These are phyloP conservation scores for Drosophila ironensis DNA, from an alignment of 1,140 invertebrate genomes.

Conservation along the genomic window DNA sequence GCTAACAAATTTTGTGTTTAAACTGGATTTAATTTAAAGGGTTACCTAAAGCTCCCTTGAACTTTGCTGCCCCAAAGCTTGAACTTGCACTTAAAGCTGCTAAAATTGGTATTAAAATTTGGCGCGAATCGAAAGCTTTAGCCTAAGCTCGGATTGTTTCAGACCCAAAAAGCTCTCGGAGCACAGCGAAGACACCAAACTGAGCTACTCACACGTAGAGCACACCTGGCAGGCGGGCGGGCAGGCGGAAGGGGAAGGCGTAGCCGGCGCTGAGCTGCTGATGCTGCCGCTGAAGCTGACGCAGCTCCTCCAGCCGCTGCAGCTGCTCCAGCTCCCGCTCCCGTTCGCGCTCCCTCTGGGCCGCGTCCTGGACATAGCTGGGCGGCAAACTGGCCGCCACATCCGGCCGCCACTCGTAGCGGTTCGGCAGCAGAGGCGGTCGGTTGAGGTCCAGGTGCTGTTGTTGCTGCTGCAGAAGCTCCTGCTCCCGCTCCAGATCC, in stretches of 20 bases:
- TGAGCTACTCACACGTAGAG: conserved; percentile 53
- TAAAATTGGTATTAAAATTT: too few species aligned
- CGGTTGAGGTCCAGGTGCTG: conserved; percentile 47
- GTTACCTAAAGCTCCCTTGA: too few species aligned
- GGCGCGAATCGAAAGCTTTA: too few species aligned
- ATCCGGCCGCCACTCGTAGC: conserved; percentile 57
- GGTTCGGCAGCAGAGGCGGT: conserved; percentile 54
- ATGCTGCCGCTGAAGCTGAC: conserved; percentile 50
- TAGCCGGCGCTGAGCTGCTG: conserved; percentile 63
- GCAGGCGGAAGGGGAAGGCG: conserved; percentile 44
- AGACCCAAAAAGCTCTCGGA: background rate
- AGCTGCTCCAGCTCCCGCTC: conserved; percentile 24
- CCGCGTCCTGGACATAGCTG: conserved; percentile 56
- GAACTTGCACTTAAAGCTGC: too few species aligned
- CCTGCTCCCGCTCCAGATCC: conserved; percentile 60
- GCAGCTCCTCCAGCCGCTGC: conserved; percentile 34
- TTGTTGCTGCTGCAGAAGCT: conserved; percentile 10
- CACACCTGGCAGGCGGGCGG: conserved; percentile 28
- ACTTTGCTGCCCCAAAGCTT: too few species aligned
- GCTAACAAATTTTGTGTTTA: too few species aligned
- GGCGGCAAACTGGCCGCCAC: conserved; percentile 60
- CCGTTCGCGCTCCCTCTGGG: conserved; percentile 34
- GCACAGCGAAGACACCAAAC: too few species aligned
- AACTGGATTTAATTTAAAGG: too few species aligned
- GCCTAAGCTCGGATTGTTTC: background rate